Evolutionary conservation across 2,888 invertebrate genomes (phyloP).

Genomic region (Parelbella ahira): DNA sequence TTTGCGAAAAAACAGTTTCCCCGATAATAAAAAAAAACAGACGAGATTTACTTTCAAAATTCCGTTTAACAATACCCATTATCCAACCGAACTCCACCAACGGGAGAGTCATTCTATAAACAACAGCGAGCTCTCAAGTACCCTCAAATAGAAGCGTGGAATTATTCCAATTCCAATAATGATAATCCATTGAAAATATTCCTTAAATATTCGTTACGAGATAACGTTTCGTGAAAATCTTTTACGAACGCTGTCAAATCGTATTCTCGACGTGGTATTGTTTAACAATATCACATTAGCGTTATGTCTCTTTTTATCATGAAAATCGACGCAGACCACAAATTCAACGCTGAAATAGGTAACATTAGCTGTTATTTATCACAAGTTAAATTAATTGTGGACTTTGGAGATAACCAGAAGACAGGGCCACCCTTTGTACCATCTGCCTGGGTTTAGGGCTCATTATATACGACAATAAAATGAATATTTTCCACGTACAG

Average conservation of each 20-base stretch:
- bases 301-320: too few relatives aligned
- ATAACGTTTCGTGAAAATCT: slow-evolving; percentile 16
- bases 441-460: too few relatives aligned
- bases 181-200: slow-evolving; percentile 36
- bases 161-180: slow-evolving; percentile 40
- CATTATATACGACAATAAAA: too few relatives aligned
- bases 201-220: slow-evolving; percentile 6
- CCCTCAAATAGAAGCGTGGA: slow-evolving; percentile 34
- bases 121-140: slow-evolving; percentile 37
- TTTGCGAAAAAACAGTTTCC: too few relatives aligned
- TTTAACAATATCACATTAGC: too few relatives aligned
- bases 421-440: too few relatives aligned
- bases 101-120: slow-evolving; percentile 36
- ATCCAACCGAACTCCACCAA: slow-evolving; percentile 10
- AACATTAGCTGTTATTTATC: too few relatives aligned
- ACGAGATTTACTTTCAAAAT: slow-evolving; percentile 9
- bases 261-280: slow-evolving; percentile 1
- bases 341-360: too few relatives aligned
- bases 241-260: slow-evolving; percentile 7
- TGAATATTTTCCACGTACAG: too few relatives aligned
- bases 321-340: too few relatives aligned
- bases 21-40: slow-evolving; percentile 22
- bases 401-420: too few relatives aligned
- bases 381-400: too few relatives aligned
- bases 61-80: slow-evolving; percentile 14